phyloP scores from a whole-genome alignment of 2,797 vertebrate genomes.

The Peromyscus melanophrys region DNA sequence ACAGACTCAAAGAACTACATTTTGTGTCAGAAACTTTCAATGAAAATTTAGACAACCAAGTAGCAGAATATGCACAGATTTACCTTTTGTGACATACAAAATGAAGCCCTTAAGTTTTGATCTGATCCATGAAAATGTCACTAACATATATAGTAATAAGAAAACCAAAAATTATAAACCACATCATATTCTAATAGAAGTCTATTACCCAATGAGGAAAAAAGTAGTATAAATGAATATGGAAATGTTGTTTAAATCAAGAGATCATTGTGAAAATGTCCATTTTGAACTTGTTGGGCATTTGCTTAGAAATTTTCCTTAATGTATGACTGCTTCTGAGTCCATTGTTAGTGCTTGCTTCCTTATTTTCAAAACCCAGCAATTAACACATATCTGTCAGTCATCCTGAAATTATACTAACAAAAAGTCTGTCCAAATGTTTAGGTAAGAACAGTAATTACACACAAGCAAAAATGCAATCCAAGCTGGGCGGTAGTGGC shows the following conservation, averaged over 20 bases:
- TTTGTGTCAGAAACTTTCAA: slow-evolving; percentile 84
- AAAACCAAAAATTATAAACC: slow-evolving; percentile 79
- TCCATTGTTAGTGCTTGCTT: slow-evolving; percentile 27
- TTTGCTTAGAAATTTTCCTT: slow-evolving; percentile 60
- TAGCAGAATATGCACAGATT: slow-evolving; percentile 90
- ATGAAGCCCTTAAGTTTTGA: slow-evolving; percentile 87
- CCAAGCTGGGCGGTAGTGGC: no score
- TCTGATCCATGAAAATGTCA: slow-evolving; percentile 86
- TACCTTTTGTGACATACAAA: slow-evolving; percentile 87
- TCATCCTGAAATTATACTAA: slow-evolving; percentile 56
- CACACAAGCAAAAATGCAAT: slow-evolving; percentile 51
- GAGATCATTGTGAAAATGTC: slow-evolving; percentile 56
- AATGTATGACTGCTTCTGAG: slow-evolving; percentile 44
- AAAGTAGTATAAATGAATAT: slow-evolving; percentile 68
- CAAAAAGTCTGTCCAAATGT: slow-evolving; percentile 51
- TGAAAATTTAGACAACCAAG: slow-evolving; percentile 88
- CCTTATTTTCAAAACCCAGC: slow-evolving; percentile 39
- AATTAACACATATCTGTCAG: slow-evolving; percentile 14
- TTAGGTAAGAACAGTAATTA: slow-evolving; percentile 46
- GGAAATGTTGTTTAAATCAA: slow-evolving; percentile 55
- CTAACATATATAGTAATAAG: slow-evolving; percentile 82
- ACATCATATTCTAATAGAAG: slow-evolving; percentile 83
- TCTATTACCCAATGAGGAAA: slow-evolving; percentile 82
- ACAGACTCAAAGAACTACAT: slow-evolving; percentile 61
- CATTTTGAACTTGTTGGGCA: slow-evolving; percentile 52